These are phyloP conservation scores for Syngnathus rostellatus DNA, from an alignment of 2,797 vertebrate species.

Conservation along the genomic window DNA sequence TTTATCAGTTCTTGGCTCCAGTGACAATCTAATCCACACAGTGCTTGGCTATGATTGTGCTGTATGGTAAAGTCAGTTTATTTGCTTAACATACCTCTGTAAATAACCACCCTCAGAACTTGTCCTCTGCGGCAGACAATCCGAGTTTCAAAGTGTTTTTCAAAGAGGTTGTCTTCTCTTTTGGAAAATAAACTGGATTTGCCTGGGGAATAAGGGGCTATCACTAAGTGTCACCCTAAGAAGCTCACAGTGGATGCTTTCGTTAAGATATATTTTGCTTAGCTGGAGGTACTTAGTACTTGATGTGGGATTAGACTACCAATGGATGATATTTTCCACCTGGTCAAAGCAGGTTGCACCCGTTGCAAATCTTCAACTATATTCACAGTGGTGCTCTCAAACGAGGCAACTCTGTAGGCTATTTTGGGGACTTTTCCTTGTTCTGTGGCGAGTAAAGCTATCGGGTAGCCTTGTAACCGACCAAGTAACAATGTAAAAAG, in stretches of 20 bases:
- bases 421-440: background rate
- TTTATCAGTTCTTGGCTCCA: slow-evolving; percentile 64
- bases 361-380: background rate
- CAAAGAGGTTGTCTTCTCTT: slow-evolving; percentile 1
- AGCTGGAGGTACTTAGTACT: slow-evolving; percentile 6
- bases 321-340: background rate
- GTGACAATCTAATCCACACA: slow-evolving; percentile 66
- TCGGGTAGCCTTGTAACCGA: background rate
- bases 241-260: slow-evolving; percentile 4
- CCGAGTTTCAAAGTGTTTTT: background rate
- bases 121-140: background rate
- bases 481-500: slow-evolving; percentile 22
- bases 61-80: slow-evolving; percentile 53
- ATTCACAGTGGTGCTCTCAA: background rate
- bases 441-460: background rate
- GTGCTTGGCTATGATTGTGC: slow-evolving; percentile 49
- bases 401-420: background rate
- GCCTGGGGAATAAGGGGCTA: slow-evolving; percentile 4
- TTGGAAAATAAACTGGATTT: slow-evolving; percentile 5
- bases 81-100: slow-evolving; percentile 25
- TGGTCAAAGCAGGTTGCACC: background rate
- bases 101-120: background rate
- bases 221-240: slow-evolving; percentile 5
- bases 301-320: slow-evolving; percentile 5
- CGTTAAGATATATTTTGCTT: slow-evolving; percentile 3